Base-by-base conservation (phyloP, 37 sponge, comb jelly and placozoan species). In the Oopsacas minuta region DNA sequence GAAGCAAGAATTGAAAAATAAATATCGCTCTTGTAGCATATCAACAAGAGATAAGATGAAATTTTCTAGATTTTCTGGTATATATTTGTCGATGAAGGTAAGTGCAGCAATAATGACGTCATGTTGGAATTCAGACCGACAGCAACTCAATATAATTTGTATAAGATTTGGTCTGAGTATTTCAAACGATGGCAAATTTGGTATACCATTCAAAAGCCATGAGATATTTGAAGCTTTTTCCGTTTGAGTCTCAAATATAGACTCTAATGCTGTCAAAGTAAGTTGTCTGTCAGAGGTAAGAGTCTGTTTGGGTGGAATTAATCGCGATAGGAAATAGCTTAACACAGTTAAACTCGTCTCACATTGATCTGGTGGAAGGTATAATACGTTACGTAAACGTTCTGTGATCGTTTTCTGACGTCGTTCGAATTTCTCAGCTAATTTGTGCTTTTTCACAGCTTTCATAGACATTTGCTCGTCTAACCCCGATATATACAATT, bases 401-500 rank as follows among this genome's bases (percentile, higher is more conserved):
- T 61, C 75, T 61, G 30, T 61, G 22, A 61, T 61, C 28, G 75
- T 61, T 12, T 61, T 61, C 22, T 61, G 75, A 7, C 75, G 7
- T 5, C 75, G 75, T 3, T 25, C 20, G 30, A 10, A 61, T n/a
- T 61, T 61, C 5, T 61, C 30, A 3, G 75, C 30, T 61, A 61
- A n/a, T 61, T 61, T 61, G 1, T 5, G 75, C 75, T 61, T 61
- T 61, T 61, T 61, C 22, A 61, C 5, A 25, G 22, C 75, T 61
- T 61, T 61, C 1, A 61, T 61, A 32, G 75, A 61, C 30, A 25
- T 7, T 37, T 75, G 36, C 15, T 35, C 81, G 10, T 85, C 86
- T 12, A 46, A 84, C 1, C 46, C 49, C 83, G 91, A 82, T 83
- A 99, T 90, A 23, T 95, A 89, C 81, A 99, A 92, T 88, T 99